Base-by-base conservation (phyloP, 1,140 invertebrate species). In the Drosophila mojavensis region DNA sequence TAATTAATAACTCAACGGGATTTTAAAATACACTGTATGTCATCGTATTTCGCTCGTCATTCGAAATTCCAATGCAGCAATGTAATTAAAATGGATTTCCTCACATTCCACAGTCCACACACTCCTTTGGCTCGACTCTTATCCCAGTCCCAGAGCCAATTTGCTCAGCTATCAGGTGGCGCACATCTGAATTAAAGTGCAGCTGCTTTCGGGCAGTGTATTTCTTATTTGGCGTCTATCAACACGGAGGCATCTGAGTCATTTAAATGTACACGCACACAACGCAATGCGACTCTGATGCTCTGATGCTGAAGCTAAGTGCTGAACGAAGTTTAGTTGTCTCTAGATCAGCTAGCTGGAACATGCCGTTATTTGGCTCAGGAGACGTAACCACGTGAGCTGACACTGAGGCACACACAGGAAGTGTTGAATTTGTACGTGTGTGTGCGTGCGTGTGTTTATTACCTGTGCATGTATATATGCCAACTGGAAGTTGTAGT, bases 181-280 rank as follows among this genome's bases (percentile, higher is more conserved):
- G 50, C n/a, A 48, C 4, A 43, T 60, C 20, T 39, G 10, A 62
- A 54, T 50, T 39, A 9, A 11, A 17, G 0, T 10, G 15, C n/a
- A 5, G 3, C 26, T 55, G 47, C 30, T 59, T 61, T 63, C 17
- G 62, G 53, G 17, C 70, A 73, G 75, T 85, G 82, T 70, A 72
- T 39, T 63, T 56, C 71, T 39, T 60, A 58, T 71, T 54, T 30
- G 70, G n/a, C 47, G 66, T 43, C 69, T 86, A 81, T 85, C 78
- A 85, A 64, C 58, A 67, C 48, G 75, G 36, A 65, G 66, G 51
- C 74, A 83, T 75, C 85, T 80, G 65, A 80, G 73, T 60, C 74
- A 79, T 90, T 83, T 89, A 88, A 82, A 90, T 89, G 82, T 71
- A 80, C 33, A 75, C 77, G 50, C 67, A 65, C 36, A 55, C 30